These are phyloP conservation scores for Philotrypesis tridentata DNA, from an alignment of 1,140 invertebrate species.

Conservation along the genomic window DNA sequence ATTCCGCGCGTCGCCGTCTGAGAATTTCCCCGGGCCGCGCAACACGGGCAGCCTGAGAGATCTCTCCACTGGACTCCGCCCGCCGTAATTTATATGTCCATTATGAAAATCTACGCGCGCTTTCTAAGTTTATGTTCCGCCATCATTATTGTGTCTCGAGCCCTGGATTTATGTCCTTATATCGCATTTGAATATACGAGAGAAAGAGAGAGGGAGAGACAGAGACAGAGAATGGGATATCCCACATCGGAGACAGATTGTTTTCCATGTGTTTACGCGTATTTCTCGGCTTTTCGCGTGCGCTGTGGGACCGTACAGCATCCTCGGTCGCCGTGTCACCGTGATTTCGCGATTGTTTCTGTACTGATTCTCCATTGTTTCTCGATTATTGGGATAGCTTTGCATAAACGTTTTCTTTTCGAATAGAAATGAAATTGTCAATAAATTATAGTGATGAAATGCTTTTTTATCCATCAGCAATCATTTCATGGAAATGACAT, in stretches of 20 bases:
- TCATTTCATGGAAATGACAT: too few relatives aligned
- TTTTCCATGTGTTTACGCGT: not conserved
- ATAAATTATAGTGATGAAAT: too few relatives aligned
- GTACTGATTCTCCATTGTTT: too few relatives aligned
- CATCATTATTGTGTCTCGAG: slow-evolving; percentile 39
- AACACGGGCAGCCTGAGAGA: not conserved
- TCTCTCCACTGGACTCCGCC: slow-evolving; percentile 41
- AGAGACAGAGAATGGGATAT: too few relatives aligned
- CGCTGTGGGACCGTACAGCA: too few relatives aligned
- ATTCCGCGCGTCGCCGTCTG: slow-evolving; percentile 40
- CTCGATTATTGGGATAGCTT: too few relatives aligned
- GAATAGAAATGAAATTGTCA: too few relatives aligned
- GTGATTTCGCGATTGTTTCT: too few relatives aligned
- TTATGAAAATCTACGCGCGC: slow-evolving; percentile 48
- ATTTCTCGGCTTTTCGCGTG: not conserved
- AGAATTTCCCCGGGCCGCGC: slow-evolving; percentile 27
- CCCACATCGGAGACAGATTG: too few relatives aligned
- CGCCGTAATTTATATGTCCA: slow-evolving; percentile 47
- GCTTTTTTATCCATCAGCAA: too few relatives aligned
- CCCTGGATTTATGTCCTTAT: slow-evolving; percentile 47
- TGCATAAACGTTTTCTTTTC: too few relatives aligned
- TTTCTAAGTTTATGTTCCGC: slow-evolving; percentile 47
- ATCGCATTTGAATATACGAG: slow-evolving; percentile 30
- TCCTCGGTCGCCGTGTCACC: too few relatives aligned
- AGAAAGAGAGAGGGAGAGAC: not conserved